A percentile compares a stretch with the other conserved stretches of the same genome.
Conservation (phyloP, 2,888 invertebrate species). For the Beris chalybata region DNA sequence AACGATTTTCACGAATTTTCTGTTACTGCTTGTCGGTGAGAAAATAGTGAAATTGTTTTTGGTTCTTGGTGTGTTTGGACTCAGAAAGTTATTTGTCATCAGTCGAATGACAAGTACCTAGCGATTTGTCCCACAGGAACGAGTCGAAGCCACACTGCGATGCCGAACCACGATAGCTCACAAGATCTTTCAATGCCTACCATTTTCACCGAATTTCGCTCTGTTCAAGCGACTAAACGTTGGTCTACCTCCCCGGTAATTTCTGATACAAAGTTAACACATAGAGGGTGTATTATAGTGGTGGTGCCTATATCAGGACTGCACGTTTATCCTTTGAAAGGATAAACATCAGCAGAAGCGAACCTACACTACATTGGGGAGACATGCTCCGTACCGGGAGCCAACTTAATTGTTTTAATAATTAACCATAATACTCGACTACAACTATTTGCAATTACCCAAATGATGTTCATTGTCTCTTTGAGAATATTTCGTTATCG, state of each 20-base stretch:
- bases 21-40: not conserved
- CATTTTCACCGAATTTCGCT: not conserved
- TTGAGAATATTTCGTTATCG: constrained; percentile 46
- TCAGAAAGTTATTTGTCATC: constrained; percentile 11
- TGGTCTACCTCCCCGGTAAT: no score
- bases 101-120: not conserved
- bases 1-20: constrained; percentile 12
- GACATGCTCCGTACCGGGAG: constrained; percentile 37
- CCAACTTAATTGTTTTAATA: constrained; percentile 45
- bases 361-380: not conserved
- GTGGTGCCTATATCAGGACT: not conserved
- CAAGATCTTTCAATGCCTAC: not conserved
- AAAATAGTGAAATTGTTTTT: constrained; percentile 1
- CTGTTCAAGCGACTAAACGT: no score
- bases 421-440: constrained; percentile 45
- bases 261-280: not conserved
- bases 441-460: constrained; percentile 46
- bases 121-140: not conserved
- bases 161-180: not conserved
- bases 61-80: not conserved
- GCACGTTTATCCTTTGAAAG: not conserved
- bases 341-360: not conserved
- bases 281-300: no score
- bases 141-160: no score
- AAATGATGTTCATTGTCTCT: constrained; percentile 46